Conservation (phyloP, 1,140 invertebrate species). For the Camponotus vicinus region DNA sequence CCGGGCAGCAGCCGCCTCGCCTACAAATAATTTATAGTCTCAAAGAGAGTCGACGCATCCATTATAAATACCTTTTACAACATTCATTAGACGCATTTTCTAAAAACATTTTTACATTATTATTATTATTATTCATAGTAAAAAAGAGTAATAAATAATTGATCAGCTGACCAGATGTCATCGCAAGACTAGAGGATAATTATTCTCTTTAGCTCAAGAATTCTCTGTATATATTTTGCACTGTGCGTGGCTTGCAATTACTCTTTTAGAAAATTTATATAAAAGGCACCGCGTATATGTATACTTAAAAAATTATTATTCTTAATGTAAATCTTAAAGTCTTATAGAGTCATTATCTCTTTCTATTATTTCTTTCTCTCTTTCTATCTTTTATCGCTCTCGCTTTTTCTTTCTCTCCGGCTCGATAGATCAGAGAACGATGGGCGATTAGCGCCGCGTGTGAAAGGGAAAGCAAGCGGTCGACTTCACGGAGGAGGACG, state of each 20-base stretch:
- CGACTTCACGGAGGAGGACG: conserved; percentile 83
- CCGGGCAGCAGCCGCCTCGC: neutral
- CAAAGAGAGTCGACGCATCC: conserved; percentile 43
- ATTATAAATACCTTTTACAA: neutral
- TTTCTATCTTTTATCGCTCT: conserved; percentile 41
- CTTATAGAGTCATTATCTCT: neutral
- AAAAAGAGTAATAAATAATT: conserved; percentile 5
- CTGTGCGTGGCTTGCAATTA: neutral
- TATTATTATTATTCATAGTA: neutral
- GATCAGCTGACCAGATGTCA: neutral
- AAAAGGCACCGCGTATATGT: neutral
- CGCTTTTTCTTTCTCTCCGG: conserved; percentile 55
- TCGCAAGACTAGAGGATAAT: neutral
- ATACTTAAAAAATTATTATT: conserved; percentile 39
- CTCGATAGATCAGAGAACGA: conserved; percentile 83
- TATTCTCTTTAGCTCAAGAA: neutral
- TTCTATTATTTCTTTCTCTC: conserved; percentile 28
- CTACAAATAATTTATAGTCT: conserved; percentile 39
- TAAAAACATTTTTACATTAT: neutral
- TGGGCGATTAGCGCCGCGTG: conserved; percentile 85
- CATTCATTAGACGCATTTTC: neutral
- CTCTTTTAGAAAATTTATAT: conserved; percentile 46
- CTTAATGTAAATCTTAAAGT: conserved; percentile 40
- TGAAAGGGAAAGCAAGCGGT: conserved; percentile 85
- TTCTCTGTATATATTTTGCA: neutral